Evolutionary conservation across 23 tunicate genomes (phyloP).

Genomic region (Aplidium turbinatum): DNA sequence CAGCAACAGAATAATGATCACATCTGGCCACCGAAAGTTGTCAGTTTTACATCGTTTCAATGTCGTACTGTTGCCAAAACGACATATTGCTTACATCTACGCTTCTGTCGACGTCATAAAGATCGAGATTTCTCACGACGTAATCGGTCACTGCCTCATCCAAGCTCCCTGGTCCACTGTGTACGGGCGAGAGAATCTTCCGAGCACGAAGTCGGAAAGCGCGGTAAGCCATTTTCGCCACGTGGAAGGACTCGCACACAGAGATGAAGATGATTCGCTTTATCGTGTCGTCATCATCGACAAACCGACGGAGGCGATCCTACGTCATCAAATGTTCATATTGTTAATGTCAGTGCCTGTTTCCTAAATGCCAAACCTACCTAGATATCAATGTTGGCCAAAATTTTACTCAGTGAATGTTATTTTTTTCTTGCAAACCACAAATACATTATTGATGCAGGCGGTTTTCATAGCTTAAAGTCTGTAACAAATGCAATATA

Average conservation of each 20-base stretch:
- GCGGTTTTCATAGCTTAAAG: no score
- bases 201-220: conserved; percentile 93
- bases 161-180: conserved; percentile 83
- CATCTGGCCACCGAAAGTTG: no score
- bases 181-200: conserved; percentile 83
- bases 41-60: no score
- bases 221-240: conserved; percentile 93
- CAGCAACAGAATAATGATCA: no score
- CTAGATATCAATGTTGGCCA: no score
- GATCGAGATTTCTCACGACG: conserved; percentile 93
- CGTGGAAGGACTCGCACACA: conserved; percentile 88
- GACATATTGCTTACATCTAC: conserved; percentile 71
- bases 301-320: conserved; percentile 94
- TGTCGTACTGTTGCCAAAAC: no score
- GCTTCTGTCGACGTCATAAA: conserved; percentile 91
- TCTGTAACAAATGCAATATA: no score
- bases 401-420: no score
- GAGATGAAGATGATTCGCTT: conserved; percentile 93
- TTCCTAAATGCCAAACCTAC: no score
- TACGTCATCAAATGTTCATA: neutral
- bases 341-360: no score
- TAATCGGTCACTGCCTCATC: conserved; percentile 97
- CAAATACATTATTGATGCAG: no score
- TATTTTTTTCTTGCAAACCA: no score
- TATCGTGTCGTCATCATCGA: conserved; percentile 91